Evolutionary conservation across 2,113 vertebrate genomes (phyloP).

Genomic region (Tenebrosternarchus preto): DNA sequence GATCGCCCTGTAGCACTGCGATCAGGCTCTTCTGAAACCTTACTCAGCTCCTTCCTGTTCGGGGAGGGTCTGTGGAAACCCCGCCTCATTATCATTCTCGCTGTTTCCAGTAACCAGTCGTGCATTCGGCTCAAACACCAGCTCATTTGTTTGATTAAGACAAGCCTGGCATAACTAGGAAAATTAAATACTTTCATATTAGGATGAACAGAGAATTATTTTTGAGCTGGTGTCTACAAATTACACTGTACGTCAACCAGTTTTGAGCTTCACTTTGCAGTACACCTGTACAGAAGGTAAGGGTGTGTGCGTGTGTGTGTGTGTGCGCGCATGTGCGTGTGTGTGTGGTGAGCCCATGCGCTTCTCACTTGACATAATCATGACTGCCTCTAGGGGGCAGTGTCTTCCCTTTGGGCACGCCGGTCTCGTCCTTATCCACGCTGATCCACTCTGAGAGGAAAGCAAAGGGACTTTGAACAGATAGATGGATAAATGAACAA

Average conservation of each 20-base stretch:
- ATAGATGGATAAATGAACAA: background rate
- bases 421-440: conserved; percentile 89
- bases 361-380: conserved; percentile 81
- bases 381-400: conserved; percentile 75
- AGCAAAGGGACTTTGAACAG: too few relatives aligned
- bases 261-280: too few relatives aligned
- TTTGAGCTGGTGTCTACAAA: too few relatives aligned
- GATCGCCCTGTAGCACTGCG: conserved; percentile 70
- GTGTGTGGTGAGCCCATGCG: background rate
- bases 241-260: background rate
- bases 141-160: too few relatives aligned
- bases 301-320: background rate
- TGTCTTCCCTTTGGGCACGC: conserved; percentile 81
- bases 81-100: background rate
- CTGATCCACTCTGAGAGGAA: conserved; percentile 90
- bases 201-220: too few relatives aligned
- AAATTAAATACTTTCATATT: too few relatives aligned
- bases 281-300: background rate
- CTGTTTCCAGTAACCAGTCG: background rate
- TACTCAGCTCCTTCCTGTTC: conserved; percentile 80
- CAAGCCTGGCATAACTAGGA: too few relatives aligned
- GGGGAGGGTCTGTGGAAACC: conserved; percentile 70
- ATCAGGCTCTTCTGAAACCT: conserved; percentile 84
- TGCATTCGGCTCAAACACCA: too few relatives aligned
- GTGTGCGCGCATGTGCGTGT: background rate